Evolutionary conservation across 2,113 vertebrate species (phyloP), one percentile per base, ranked within the genome.

Genomic region (Porphyrio hochstetteri): DNA sequence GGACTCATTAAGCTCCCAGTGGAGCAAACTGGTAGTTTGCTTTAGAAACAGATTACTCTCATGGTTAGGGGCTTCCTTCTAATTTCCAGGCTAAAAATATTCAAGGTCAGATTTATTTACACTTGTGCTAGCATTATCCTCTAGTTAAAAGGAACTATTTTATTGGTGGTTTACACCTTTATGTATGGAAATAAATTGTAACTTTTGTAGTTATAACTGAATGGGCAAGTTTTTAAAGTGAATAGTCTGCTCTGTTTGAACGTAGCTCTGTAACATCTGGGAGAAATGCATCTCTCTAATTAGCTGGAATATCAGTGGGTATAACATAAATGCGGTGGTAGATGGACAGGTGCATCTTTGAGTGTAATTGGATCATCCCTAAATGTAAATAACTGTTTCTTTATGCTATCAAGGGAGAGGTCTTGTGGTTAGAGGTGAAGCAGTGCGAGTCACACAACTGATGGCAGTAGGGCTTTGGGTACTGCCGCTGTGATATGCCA

Each of bases 31-130:
- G 23, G 31, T 53, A 70, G 52, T 52, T 91, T 87, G 50, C 69
- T 84, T 72, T 72, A 76, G 79, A 88, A 94, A 90, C 79, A 31
- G 25, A 88, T 88, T 90, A 65, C 56, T 86, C 33, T 76, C 23
- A 18, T 92, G 53, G 61, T 76, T 82, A 93, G 67, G 50, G 76
- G 33, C 55, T 91, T 94, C 38, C 74, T 84, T 87, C 83, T 77
- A 56, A 84, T 88, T 84, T 84, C 20, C 44, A 84, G 68, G 35
- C 33, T 94, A 81, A 91, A 95, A 93, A 52, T 77, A 91, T 18
- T 88, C 0, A 3, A 91, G 59, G 53, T 48, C 1, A 3, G 7
- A 81, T 64, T 65, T 9, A 88, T 52, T 83, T 94, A 60, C 48
- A 16, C 28, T 88, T 93, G 33, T 46, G 19, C 55, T 53, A 76